Percentiles rank a stretch among this genome's conserved stretches.
Evolutionary conservation across 2,113 vertebrate species (phyloP).

Genomic region (Podarcis muralis): DNA sequence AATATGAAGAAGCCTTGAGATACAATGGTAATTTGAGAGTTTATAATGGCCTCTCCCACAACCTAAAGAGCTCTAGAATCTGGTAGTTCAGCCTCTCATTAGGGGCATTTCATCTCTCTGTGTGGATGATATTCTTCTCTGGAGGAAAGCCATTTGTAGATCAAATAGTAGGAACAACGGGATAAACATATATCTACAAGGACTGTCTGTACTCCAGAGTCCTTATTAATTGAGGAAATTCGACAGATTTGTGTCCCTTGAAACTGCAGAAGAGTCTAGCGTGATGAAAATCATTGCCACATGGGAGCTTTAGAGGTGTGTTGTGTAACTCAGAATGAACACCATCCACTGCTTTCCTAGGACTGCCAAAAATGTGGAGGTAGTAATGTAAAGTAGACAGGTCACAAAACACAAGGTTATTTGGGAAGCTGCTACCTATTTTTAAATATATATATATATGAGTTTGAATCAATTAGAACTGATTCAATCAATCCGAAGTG

Average conservation of each 20-base stretch:
- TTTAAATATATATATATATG: no score
- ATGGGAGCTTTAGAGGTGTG: not conserved
- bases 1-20: not conserved
- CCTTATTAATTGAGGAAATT: constrained; percentile 24
- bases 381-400: not conserved
- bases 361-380: not conserved
- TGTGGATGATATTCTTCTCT: not conserved
- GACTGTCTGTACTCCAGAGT: not conserved
- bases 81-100: not conserved
- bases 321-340: not conserved
- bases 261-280: not conserved
- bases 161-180: not conserved
- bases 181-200: not conserved
- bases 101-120: not conserved
- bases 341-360: not conserved
- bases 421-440: no score
- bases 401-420: not conserved
- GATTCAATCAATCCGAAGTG: no score
- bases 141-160: not conserved
- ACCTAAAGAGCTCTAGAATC: not conserved
- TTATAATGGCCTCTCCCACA: not conserved
- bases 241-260: not conserved
- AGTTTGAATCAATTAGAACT: no score
- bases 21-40: not conserved
- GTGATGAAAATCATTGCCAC: not conserved